Base-by-base conservation (phyloP, 2,797 vertebrate genomes). In the Leuciscus waleckii region DNA sequence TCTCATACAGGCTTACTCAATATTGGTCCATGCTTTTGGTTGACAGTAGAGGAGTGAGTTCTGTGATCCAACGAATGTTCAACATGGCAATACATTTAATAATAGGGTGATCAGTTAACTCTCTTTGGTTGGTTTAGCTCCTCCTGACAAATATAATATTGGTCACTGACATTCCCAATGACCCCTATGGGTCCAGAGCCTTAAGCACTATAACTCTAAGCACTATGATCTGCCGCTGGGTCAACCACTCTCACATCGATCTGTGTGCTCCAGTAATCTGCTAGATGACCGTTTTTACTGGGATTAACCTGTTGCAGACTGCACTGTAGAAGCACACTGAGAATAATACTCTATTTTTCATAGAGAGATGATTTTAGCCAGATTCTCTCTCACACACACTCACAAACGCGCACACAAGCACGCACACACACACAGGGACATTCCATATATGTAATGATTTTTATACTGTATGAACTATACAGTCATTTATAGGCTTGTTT, bases 221-320 rank as follows among this genome's bases (percentile, higher is more conserved):
- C 63, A 86, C 83, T 86, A 63, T 76, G 79, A 81, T 79, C 67
- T 85, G 69, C 54, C 16, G 19, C 32, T 68, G 56, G 82, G 75
- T 83, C 75, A 76, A 84, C 43, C 82, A 65, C 79, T 88, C 75
- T 26, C 23, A 54, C 39, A 87, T 87, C 81, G 84, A 87, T 84
- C 84, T 14, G 41, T 49, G 78, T 78, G 43, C 51, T 37, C 67
- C 56, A 63, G 79, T 85, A 86, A 88, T 88, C 88, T 83, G 69
- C 58, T 37, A 69, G 83, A 85, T 74, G 75, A 58, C 63, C 61
- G 79, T 39, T 26, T 87, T 86, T 86, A 85, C 78, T 49, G 67
- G 81, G 84, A 87, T 89, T 88, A 85, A 88, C 87, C 83, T 81
- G 79, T 73, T 88, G 35, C 69, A 56, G 39, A 35, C 63, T 54